Conservation (phyloP, 2,888 invertebrate genomes). For the Alloscopus bannaensis region DNA sequence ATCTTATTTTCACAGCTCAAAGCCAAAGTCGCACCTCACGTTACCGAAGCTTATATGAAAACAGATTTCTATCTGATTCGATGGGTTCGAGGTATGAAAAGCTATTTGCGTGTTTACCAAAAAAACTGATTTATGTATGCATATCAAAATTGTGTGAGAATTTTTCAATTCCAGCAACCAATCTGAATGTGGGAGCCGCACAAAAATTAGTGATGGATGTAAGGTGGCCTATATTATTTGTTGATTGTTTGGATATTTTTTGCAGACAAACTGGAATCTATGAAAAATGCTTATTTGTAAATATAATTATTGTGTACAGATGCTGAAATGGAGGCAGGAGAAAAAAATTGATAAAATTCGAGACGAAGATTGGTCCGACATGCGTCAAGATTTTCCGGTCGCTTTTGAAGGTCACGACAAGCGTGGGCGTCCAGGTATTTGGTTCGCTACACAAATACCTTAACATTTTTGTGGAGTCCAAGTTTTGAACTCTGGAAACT, state of each 20-base stretch:
- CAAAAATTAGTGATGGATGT: not conserved
- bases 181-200: not conserved
- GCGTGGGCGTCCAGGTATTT: slow-evolving; percentile 33
- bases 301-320: slow-evolving; percentile 13
- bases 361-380: slow-evolving; percentile 28
- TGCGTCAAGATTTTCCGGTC: slow-evolving; percentile 32
- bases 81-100: slow-evolving; percentile 23
- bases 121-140: not conserved
- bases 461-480: slow-evolving; percentile 1
- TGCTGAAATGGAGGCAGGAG: slow-evolving; percentile 32
- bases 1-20: too few species aligned
- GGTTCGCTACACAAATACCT: not conserved
- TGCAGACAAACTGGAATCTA: not conserved
- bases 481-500: not conserved
- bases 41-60: slow-evolving; percentile 27
- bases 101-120: not conserved
- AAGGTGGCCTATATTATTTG: not conserved
- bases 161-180: too few species aligned
- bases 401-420: slow-evolving; percentile 20
- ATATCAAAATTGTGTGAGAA: too few species aligned
- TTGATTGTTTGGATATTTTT: not conserved
- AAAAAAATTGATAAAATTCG: slow-evolving; percentile 30
- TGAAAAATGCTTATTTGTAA: not conserved
- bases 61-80: slow-evolving; percentile 26
- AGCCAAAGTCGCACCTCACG: not conserved